Evolutionary conservation across 2,797 vertebrate species (phyloP).

Genomic region (Gymnothorax reevesii): DNA sequence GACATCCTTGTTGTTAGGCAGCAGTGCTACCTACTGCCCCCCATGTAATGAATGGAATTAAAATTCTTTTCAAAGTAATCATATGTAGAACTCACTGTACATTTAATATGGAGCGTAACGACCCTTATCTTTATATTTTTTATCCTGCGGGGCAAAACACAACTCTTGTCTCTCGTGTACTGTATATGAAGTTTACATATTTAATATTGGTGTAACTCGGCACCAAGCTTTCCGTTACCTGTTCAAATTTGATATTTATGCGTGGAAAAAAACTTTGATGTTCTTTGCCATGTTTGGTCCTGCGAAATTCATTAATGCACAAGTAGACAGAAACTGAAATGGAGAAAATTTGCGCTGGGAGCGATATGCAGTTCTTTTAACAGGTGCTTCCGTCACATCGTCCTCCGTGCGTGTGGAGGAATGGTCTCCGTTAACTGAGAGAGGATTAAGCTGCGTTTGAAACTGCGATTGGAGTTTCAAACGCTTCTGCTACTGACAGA

Average conservation of each 20-base stretch:
- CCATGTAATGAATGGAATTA: neutral
- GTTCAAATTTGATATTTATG: neutral
- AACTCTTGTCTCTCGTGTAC: neutral
- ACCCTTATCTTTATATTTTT: neutral
- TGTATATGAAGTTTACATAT: neutral
- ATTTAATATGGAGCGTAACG: neutral
- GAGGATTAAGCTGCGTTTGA: neutral
- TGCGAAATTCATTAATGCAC: neutral
- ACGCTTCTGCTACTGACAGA: neutral
- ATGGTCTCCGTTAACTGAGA: neutral
- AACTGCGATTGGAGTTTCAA: neutral
- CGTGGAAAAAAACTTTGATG: neutral
- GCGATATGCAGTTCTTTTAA: neutral
- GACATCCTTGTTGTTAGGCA: no score
- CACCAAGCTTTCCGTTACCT: neutral
- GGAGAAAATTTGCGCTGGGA: neutral
- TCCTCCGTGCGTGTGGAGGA: neutral
- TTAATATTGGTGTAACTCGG: neutral
- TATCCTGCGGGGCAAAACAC: neutral
- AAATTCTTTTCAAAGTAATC: neutral
- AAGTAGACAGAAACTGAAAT: neutral
- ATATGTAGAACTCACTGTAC: neutral
- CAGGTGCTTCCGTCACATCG: neutral
- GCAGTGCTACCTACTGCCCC: no score
- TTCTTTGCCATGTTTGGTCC: neutral